A percentile compares a stretch with the other conserved stretches of the same genome.
Evolutionary conservation across 53 echinoderm and acorn worm genomes (phyloP).

Genomic region (Astropecten irregularis): DNA sequence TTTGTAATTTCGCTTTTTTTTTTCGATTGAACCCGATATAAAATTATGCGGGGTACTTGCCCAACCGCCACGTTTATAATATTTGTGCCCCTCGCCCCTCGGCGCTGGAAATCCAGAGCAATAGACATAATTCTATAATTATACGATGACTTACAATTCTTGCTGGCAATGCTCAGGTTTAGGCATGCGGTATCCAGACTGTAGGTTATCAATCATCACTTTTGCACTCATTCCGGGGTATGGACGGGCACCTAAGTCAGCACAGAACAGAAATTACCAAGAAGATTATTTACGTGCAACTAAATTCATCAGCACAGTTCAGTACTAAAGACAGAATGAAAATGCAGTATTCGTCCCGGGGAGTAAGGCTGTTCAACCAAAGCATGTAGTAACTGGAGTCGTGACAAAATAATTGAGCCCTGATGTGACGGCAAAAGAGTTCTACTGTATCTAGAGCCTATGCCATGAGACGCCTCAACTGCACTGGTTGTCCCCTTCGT

Average conservation of each 20-base stretch:
- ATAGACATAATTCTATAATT: neutral
- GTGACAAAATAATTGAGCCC: no score
- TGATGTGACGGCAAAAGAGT: no score
- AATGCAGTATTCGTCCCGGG: no score
- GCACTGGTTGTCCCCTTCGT: no score
- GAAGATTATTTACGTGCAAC: neutral
- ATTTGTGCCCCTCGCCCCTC: no score
- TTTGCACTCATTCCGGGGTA: conserved; percentile 64
- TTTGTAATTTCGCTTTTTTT: neutral
- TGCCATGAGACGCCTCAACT: no score
- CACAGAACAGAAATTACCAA: neutral
- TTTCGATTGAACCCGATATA: neutral
- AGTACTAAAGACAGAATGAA: no score
- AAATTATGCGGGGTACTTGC: neutral
- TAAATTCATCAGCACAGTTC: neutral
- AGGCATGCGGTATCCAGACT: conserved; percentile 65
- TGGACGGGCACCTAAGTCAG: conserved; percentile 64
- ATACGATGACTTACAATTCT: conserved; percentile 55
- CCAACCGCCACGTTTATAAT: neutral
- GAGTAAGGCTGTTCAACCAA: no score
- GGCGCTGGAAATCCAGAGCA: neutral
- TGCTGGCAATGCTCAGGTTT: conserved; percentile 70
- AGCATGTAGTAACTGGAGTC: no score
- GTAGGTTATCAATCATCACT: conserved; percentile 56
- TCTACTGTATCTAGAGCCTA: no score